phyloP scores from a whole-genome alignment of 2,797 vertebrate species.

The Sebastes taczanowskii region DNA sequence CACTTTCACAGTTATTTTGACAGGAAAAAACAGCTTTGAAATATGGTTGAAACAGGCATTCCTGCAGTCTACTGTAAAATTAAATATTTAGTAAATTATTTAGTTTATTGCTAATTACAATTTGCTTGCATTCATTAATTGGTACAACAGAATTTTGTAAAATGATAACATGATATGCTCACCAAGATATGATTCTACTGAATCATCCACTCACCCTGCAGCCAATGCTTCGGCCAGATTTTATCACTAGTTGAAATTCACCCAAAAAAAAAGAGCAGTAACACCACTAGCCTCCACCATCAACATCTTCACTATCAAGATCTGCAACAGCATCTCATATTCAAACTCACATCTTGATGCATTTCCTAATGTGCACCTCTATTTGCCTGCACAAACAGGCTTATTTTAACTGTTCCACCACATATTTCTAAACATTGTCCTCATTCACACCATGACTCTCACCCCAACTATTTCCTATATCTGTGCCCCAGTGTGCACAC shows the following conservation, averaged over 20 bases:
- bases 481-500: not conserved
- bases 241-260: not conserved
- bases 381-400: slow-evolving; percentile 53
- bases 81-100: not conserved
- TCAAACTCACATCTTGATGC: slow-evolving; percentile 6
- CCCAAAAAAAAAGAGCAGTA: not conserved
- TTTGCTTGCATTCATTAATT: not conserved
- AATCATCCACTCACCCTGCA: not conserved
- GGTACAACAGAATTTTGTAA: not conserved
- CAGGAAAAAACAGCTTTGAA: not conserved
- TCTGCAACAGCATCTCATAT: not conserved
- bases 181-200: not conserved
- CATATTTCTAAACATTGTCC: slow-evolving; percentile 58
- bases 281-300: not conserved
- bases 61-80: not conserved
- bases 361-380: not conserved
- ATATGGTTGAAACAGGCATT: too few relatives aligned
- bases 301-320: not conserved
- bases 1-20: not conserved
- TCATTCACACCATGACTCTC: slow-evolving; percentile 39
- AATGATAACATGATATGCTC: not conserved
- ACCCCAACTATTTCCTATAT: slow-evolving; percentile 23
- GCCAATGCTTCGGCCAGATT: not conserved
- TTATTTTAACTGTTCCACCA: slow-evolving; percentile 61
- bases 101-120: not conserved